A percentile compares a stretch with the other conserved stretches of the same genome.
These are phyloP conservation scores for Phymastichus coffea DNA, from an alignment of 1,140 invertebrate genomes.

Conservation along the genomic window DNA sequence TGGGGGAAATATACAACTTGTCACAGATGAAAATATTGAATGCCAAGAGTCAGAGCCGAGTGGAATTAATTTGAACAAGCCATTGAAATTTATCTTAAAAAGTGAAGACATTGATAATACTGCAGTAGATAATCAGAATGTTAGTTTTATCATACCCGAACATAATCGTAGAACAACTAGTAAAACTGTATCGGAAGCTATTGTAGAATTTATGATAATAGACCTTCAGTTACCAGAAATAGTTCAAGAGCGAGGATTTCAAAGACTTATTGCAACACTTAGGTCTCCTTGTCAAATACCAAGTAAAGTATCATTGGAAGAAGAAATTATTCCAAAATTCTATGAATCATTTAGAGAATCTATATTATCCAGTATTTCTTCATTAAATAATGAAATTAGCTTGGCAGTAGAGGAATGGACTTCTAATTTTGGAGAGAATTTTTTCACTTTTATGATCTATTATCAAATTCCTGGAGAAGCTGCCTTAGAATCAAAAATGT, in stretches of 20 bases:
- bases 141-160: conserved; percentile 42
- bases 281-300: conserved; percentile 60
- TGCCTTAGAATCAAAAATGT: conserved; percentile 46
- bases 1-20: conserved; percentile 54
- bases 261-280: conserved; percentile 55
- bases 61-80: conserved; percentile 45
- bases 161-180: conserved; percentile 47
- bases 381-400: conserved; percentile 46
- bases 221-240: conserved; percentile 57
- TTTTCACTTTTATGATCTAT: conserved; percentile 54
- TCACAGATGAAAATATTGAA: conserved; percentile 50
- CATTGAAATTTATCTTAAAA: conserved; percentile 50
- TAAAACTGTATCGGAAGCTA: conserved; percentile 51
- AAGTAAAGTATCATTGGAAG: conserved; percentile 55
- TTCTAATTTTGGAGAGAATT: conserved; percentile 51
- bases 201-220: conserved; percentile 56
- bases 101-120: conserved; percentile 22
- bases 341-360: conserved; percentile 54
- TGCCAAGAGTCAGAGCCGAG: conserved; percentile 43
- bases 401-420: conserved; percentile 58
- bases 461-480: conserved; percentile 51
- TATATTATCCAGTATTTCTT: conserved; percentile 42
- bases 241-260: conserved; percentile 58
- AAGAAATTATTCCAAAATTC: conserved; percentile 57
- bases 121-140: conserved; percentile 35